Conservation (phyloP, 1,140 invertebrate species). For the Drosophila fuyamai region DNA sequence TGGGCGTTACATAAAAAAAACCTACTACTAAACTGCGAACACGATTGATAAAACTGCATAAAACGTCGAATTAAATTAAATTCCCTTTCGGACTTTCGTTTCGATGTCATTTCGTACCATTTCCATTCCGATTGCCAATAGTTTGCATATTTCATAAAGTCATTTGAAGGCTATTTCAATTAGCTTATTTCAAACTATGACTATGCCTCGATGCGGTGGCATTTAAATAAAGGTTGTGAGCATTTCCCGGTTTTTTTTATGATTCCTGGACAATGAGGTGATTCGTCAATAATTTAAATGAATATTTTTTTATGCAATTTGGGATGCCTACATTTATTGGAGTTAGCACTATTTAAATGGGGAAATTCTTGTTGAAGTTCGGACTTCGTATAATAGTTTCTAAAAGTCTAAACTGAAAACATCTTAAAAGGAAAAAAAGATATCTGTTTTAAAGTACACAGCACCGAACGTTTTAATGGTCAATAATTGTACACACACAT, state of each 20-base stretch:
- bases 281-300: too few relatives aligned
- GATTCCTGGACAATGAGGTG: not conserved
- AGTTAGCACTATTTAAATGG: too few relatives aligned
- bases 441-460: too few relatives aligned
- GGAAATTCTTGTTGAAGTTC: too few relatives aligned
- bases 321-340: too few relatives aligned
- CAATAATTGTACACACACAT: too few relatives aligned
- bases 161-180: conserved; percentile 57
- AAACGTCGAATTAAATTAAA: conserved; percentile 11
- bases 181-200: conserved; percentile 43
- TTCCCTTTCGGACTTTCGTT: conserved; percentile 12
- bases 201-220: not conserved
- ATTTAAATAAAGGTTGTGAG: not conserved
- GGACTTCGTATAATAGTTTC: too few relatives aligned
- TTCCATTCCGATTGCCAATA: conserved; percentile 28
- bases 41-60: conserved; percentile 10
- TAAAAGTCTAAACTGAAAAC: too few relatives aligned
- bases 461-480: too few relatives aligned
- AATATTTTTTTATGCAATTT: too few relatives aligned
- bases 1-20: conserved; percentile 20
- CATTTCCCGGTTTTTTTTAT: not conserved
- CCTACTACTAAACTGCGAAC: not conserved
- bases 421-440: too few relatives aligned
- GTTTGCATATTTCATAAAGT: conserved; percentile 51
- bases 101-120: not conserved